Conservation (phyloP, 2,113 vertebrate species). For the Nothobranchius kuhntae region DNA sequence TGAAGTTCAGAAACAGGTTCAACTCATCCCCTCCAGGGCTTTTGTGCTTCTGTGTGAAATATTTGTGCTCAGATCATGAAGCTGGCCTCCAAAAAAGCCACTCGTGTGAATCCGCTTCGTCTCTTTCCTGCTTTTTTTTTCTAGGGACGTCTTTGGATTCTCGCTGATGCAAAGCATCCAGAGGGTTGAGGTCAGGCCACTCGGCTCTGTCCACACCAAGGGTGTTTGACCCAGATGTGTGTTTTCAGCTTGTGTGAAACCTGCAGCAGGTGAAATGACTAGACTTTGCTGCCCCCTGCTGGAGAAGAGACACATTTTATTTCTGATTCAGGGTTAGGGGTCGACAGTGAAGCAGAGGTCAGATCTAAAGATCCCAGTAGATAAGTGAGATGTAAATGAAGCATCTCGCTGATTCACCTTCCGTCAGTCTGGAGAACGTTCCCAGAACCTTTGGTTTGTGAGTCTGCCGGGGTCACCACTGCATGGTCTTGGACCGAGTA, state of each 20-base stretch:
- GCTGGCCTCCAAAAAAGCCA: too few species aligned
- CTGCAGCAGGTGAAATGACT: background rate
- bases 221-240: background rate
- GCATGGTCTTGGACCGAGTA: conserved; percentile 70
- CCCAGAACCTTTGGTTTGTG: too few species aligned
- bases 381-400: too few species aligned
- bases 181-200: background rate
- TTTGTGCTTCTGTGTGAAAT: too few species aligned
- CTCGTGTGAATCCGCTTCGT: too few species aligned
- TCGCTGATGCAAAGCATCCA: background rate
- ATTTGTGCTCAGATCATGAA: too few species aligned
- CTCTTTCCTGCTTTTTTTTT: background rate
- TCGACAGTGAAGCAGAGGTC: too few species aligned
- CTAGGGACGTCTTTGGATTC: background rate
- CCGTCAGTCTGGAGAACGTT: too few species aligned
- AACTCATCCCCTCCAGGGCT: too few species aligned
- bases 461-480: conserved; percentile 60
- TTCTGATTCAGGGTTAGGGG: too few species aligned
- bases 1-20: background rate
- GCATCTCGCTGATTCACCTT: too few species aligned
- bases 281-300: conserved; percentile 33
- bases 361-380: too few species aligned
- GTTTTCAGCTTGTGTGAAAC: background rate
- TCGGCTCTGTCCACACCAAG: background rate
- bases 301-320: conserved; percentile 7